A percentile compares a stretch with the other conserved stretches of the same genome.
phyloP scores from a whole-genome alignment of 2,888 invertebrate species.

The Embidobia sp. region DNA sequence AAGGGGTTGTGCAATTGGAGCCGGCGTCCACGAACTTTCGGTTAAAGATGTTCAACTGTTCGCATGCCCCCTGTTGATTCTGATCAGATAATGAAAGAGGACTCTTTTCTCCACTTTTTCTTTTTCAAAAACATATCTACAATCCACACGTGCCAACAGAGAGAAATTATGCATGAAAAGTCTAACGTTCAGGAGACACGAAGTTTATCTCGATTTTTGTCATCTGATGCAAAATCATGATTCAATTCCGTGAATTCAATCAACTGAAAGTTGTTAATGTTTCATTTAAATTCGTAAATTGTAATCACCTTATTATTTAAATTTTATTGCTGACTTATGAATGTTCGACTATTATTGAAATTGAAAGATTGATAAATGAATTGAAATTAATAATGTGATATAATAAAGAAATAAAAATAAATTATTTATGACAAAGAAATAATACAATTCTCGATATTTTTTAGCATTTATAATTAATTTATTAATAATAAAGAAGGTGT shows the following conservation, averaged over 20 bases:
- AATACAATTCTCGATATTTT: too few relatives aligned
- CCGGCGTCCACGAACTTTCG: slow-evolving; percentile 51
- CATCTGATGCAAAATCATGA: slow-evolving; percentile 15
- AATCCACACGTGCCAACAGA: slow-evolving; percentile 56
- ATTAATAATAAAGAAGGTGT: too few relatives aligned
- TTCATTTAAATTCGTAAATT: slow-evolving; percentile 36
- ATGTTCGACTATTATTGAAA: neutral
- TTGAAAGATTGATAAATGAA: neutral
- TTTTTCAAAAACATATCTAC: slow-evolving; percentile 52
- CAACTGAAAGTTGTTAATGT: slow-evolving; percentile 32
- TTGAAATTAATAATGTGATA: too few relatives aligned
- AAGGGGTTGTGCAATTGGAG: slow-evolving; percentile 75
- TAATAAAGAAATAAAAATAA: too few relatives aligned
- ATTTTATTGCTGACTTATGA: too few relatives aligned
- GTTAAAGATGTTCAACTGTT: slow-evolving; percentile 65
- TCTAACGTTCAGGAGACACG: slow-evolving; percentile 27
- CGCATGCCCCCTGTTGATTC: slow-evolving; percentile 68
- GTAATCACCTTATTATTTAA: neutral
- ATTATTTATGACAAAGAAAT: too few relatives aligned
- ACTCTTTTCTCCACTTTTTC: slow-evolving; percentile 46
- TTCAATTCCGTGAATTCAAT: slow-evolving; percentile 38
- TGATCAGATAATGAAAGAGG: slow-evolving; percentile 72
- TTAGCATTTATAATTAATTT: too few relatives aligned
- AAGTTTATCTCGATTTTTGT: slow-evolving; percentile 45
- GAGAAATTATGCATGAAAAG: slow-evolving; percentile 57